Evolutionary conservation across 2,797 vertebrate species (phyloP).

Genomic region (Cichlasoma orientale): DNA sequence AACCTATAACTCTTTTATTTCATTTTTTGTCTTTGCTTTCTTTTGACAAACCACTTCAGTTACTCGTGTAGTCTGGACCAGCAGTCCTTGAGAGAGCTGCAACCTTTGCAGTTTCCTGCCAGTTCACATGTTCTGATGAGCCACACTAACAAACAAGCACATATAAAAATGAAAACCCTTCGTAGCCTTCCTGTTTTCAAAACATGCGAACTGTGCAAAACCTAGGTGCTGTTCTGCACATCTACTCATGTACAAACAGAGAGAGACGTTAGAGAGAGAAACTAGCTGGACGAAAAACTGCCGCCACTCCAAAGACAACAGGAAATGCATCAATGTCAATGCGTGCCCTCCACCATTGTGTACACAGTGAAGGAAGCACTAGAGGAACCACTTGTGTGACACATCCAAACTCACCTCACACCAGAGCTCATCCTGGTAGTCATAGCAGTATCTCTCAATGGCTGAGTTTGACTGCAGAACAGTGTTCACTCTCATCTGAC

Average conservation of each 20-base stretch:
- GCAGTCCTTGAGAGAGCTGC: not conserved
- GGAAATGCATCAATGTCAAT: not conserved
- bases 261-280: not conserved
- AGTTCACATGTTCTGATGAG: not conserved
- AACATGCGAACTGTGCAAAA: not conserved
- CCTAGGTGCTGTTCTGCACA: not conserved
- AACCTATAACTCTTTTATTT: too few species aligned
- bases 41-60: not conserved
- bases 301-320: not conserved
- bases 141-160: not conserved
- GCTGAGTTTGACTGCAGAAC: constrained; percentile 79
- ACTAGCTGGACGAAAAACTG: not conserved
- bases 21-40: not conserved
- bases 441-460: constrained; percentile 87
- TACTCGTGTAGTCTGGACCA: not conserved
- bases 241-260: too few species aligned
- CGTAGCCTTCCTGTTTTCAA: not conserved
- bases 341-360: not conserved
- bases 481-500: constrained; percentile 75
- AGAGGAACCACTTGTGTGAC: not conserved
- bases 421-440: constrained; percentile 85
- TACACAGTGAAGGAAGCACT: not conserved
- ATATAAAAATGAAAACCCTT: not conserved
- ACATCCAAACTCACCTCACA: constrained; percentile 84
- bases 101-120: not conserved